Conservation (phyloP, 2,113 vertebrate species). For the Ophiodon elongatus region DNA sequence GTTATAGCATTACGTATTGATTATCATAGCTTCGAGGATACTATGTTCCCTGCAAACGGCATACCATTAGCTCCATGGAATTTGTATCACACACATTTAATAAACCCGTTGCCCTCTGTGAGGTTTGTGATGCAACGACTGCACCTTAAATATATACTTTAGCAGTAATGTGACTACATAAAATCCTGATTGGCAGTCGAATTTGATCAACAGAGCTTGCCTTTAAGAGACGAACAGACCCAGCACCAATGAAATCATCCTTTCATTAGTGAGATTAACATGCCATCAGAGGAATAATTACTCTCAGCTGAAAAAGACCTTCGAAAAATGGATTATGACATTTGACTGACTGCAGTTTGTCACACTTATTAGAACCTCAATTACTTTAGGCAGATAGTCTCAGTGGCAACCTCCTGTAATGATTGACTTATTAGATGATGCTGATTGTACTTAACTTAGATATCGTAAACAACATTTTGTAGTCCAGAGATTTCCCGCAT, state of each 20-base stretch:
- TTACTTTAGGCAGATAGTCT: slow-evolving; percentile 63
- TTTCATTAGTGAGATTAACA: slow-evolving; percentile 62
- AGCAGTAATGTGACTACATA: not conserved
- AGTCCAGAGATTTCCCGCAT: slow-evolving; percentile 20
- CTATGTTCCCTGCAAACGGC: slow-evolving; percentile 40
- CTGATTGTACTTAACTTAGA: slow-evolving; percentile 28
- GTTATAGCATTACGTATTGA: slow-evolving; percentile 46
- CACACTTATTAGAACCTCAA: slow-evolving; percentile 58
- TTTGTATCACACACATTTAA: slow-evolving; percentile 6
- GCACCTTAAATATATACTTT: slow-evolving; percentile 3
- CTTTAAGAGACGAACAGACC: slow-evolving; percentile 43
- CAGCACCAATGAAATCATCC: slow-evolving; percentile 57
- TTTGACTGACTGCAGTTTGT: slow-evolving; percentile 67
- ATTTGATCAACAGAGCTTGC: slow-evolving; percentile 32
- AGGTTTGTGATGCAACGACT: slow-evolving; percentile 5
- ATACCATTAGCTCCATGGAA: slow-evolving; percentile 28
- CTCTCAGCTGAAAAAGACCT: slow-evolving; percentile 40
- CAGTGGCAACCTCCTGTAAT: slow-evolving; percentile 50
- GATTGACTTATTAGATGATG: slow-evolving; percentile 53
- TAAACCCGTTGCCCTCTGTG: not conserved
- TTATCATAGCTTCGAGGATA: slow-evolving; percentile 47
- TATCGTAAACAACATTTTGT: slow-evolving; percentile 23
- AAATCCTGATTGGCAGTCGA: slow-evolving; percentile 48
- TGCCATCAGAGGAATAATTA: slow-evolving; percentile 58
- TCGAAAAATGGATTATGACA: slow-evolving; percentile 59